Base-by-base conservation (phyloP, 2,888 invertebrate genomes). In the Drosophila algonquin region DNA sequence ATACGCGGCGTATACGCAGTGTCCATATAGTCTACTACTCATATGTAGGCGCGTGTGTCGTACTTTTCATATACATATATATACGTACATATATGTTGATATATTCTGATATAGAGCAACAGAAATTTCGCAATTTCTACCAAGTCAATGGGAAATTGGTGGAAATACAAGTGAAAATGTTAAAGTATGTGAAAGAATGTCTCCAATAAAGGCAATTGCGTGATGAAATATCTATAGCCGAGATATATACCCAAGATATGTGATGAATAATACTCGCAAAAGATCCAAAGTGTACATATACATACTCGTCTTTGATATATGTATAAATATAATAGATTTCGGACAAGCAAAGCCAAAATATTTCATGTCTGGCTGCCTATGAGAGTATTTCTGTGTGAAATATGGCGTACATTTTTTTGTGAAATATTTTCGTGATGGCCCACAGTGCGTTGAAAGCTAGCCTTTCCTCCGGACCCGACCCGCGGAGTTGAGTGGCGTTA, bases 1-100 rank as follows among this genome's bases (percentile, higher is more conserved):
- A 79, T 75, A 82, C 89, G 85, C 75, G 73, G 48, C 87, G 85
- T 88, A 86, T 88, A 81, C 89, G 87, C 81, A 88, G 84, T 80
- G 60, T 60, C 40, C 40, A 40, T 40, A n/a, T n/a, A n/a, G 16
- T 2, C 18, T 57, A 60, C 59, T 62, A 2, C 14, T 40, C 40
- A 58, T 70, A 72, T 70, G 67, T 63, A 63, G 56, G 46, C 75
- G 83, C 80, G 82, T 58, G 72, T 62, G 65, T 55, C 53, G 40
- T 56, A 35, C 46, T 55, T 46, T 55, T 16, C 52, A 72, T 63
- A 51, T 55, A 72, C 58, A 73, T 16, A 2, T n/a, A n/a, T 3
- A 3, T 21, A 21, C 3, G n/a, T 18, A 52, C 54, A 74, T 72
- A 24, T 62, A 71, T 63, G 60, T 30, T 2, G 14, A 10, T 63